These are phyloP conservation scores for Bombus turneri DNA, from an alignment of 1,140 invertebrate genomes.

Conservation along the genomic window DNA sequence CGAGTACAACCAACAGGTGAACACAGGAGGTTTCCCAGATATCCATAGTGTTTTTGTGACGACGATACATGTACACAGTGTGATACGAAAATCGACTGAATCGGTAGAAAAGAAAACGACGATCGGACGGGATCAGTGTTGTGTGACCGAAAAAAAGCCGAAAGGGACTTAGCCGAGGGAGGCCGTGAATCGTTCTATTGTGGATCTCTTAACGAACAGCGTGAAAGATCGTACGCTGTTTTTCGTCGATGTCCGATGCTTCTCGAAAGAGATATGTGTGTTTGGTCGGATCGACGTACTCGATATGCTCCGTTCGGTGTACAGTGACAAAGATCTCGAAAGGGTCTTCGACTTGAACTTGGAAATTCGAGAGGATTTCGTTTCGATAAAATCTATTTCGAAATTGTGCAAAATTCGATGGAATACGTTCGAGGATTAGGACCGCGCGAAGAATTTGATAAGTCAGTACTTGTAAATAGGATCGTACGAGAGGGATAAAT, in stretches of 20 bases:
- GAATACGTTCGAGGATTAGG: not conserved
- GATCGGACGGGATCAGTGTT: slow-evolving; percentile 23
- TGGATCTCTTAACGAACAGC: slow-evolving; percentile 12
- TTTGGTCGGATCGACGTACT: not conserved
- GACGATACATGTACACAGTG: slow-evolving; percentile 38
- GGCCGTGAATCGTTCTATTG: slow-evolving; percentile 3
- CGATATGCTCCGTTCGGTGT: not conserved
- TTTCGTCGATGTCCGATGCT: not conserved
- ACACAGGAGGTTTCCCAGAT: slow-evolving; percentile 1
- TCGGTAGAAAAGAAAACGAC: not conserved
- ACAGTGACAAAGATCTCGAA: not conserved
- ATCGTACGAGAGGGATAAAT: not conserved
- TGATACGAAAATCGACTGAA: slow-evolving; percentile 11
- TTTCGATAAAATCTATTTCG: not conserved
- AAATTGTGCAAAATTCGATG: not conserved
- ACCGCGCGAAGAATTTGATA: not conserved
- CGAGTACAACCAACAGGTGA: slow-evolving; percentile 12
- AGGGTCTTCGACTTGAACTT: not conserved
- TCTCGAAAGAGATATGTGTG: not conserved
- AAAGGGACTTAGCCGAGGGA: slow-evolving; percentile 32
- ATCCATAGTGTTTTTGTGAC: slow-evolving; percentile 58
- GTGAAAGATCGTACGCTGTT: slow-evolving; percentile 11
- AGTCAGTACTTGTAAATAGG: not conserved
- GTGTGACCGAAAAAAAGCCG: slow-evolving; percentile 48
- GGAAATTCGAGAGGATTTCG: not conserved